Evolutionary conservation across 1,140 invertebrate species (phyloP).

Genomic region (Ostrea edulis): DNA sequence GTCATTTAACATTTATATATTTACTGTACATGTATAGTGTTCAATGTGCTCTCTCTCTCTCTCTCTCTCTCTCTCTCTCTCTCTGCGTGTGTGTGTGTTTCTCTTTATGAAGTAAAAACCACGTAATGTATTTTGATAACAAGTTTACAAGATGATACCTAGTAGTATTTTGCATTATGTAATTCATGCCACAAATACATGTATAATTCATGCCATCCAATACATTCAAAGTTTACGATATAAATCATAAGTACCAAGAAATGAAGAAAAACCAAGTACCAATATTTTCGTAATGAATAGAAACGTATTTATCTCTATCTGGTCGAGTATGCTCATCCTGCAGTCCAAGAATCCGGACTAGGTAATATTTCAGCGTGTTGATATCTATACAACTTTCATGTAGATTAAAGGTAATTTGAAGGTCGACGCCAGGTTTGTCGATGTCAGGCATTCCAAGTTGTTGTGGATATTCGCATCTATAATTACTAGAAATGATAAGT

Average conservation of each 20-base stretch:
- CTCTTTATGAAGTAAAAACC: too few relatives aligned
- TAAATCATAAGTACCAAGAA: neutral
- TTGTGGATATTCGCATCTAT: too few relatives aligned
- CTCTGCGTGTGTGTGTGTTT: too few relatives aligned
- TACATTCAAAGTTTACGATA: neutral
- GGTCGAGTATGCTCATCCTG: neutral
- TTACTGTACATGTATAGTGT: too few relatives aligned
- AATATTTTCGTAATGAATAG: neutral
- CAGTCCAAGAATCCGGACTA: neutral
- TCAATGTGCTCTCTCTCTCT: too few relatives aligned
- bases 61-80: too few relatives aligned
- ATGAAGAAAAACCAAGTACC: neutral
- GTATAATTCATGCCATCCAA: neutral
- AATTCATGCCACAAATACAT: neutral
- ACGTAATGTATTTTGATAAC: too few relatives aligned
- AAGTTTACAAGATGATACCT: neutral
- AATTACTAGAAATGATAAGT: too few relatives aligned
- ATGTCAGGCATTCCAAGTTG: too few relatives aligned
- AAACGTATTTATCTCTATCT: neutral
- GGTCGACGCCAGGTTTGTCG: too few relatives aligned
- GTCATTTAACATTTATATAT: too few relatives aligned
- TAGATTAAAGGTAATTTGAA: neutral
- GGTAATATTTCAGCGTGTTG: neutral
- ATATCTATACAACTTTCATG: neutral
- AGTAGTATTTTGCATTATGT: too few relatives aligned